Evolutionary conservation across 1,140 invertebrate species (phyloP).

Genomic region (Drosophila albomicans): DNA sequence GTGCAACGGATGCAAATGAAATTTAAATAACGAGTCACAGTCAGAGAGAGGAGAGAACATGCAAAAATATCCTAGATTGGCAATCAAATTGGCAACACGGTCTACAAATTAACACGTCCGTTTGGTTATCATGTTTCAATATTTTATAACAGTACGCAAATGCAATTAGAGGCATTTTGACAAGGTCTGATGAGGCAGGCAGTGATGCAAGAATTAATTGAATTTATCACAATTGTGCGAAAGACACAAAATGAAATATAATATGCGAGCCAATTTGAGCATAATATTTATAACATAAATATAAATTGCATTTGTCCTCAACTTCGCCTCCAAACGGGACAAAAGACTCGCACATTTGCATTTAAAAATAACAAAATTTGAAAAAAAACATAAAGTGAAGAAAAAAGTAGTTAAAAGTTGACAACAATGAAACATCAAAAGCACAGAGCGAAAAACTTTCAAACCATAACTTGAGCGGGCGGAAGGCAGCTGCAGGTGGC

Average conservation of each 20-base stretch:
- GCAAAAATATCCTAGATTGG: constrained; percentile 67
- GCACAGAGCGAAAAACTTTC: constrained; percentile 64
- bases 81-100: constrained; percentile 47
- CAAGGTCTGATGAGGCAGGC: not conserved
- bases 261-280: too few relatives aligned
- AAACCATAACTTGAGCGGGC: constrained; percentile 31
- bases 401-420: constrained; percentile 82
- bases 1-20: constrained; percentile 2
- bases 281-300: constrained; percentile 21
- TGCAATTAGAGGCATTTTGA: constrained; percentile 58
- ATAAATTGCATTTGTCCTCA: constrained; percentile 35
- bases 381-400: constrained; percentile 1
- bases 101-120: constrained; percentile 60
- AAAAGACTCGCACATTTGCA: constrained; percentile 60
- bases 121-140: constrained; percentile 35
- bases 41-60: constrained; percentile 34
- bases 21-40: constrained; percentile 41
- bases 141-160: constrained; percentile 35
- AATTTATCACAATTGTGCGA: constrained; percentile 42
- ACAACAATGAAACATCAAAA: constrained; percentile 80
- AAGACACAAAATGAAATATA: constrained; percentile 7
- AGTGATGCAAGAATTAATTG: constrained; percentile 43
- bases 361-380: constrained; percentile 74
- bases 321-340: not conserved
- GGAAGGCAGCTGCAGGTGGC: constrained; percentile 12